These are phyloP conservation scores for Scaptomyza reducta DNA, from an alignment of 2,888 invertebrate species.

Conservation along the genomic window DNA sequence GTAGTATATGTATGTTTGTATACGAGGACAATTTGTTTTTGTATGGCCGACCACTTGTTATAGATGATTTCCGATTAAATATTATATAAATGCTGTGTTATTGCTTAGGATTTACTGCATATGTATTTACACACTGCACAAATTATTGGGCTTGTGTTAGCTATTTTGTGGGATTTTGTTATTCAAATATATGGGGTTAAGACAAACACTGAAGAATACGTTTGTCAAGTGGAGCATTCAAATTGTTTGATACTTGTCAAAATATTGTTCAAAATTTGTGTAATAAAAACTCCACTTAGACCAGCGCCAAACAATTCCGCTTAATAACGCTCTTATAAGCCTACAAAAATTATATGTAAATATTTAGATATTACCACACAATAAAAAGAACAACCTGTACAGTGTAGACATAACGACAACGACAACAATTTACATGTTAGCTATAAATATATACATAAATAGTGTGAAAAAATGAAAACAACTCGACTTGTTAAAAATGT, in stretches of 20 bases:
- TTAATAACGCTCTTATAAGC: not conserved
- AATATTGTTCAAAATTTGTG: not conserved
- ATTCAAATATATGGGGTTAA: constrained; percentile 26
- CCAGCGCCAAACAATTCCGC: constrained; percentile 15
- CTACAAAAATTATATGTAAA: constrained; percentile 9
- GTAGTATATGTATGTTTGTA: constrained; percentile 21
- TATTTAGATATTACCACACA: constrained; percentile 6
- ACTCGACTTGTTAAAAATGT: constrained; percentile 42
- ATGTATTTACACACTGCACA: constrained; percentile 57
- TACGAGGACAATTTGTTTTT: constrained; percentile 16
- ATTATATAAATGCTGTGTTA: constrained; percentile 32
- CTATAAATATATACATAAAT: constrained; percentile 34
- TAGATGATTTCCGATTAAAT: constrained; percentile 38
- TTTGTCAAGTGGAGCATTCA: constrained; percentile 38
- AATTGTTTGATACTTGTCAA: too few species aligned
- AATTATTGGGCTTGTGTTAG: constrained; percentile 37
- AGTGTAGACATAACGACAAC: constrained; percentile 29
- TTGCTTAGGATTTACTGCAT: constrained; percentile 25
- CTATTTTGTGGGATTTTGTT: constrained; percentile 27
- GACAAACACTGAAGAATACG: constrained; percentile 12
- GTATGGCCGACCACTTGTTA: constrained; percentile 60
- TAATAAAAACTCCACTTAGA: constrained; percentile 22
- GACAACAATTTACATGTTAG: constrained; percentile 46
- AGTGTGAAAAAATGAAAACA: constrained; percentile 7
- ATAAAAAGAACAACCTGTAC: constrained; percentile 15